phyloP scores from a whole-genome alignment of 2,888 invertebrate genomes.

The Antheraea yamamai region DNA sequence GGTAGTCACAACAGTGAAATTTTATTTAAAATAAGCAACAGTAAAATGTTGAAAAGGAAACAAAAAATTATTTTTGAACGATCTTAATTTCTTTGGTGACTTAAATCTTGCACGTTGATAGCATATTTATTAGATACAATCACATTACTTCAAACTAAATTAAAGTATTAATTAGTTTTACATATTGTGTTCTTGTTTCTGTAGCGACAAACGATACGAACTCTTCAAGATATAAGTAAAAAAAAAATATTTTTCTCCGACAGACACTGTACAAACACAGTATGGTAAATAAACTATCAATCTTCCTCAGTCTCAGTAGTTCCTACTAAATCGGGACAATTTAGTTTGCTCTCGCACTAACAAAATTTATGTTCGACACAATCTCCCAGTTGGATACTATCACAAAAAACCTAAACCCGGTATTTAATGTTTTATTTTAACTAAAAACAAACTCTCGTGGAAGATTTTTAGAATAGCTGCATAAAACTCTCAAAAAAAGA shows the following conservation, averaged over 20 bases:
- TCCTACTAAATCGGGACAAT: slow-evolving; percentile 40
- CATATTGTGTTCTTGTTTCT: neutral
- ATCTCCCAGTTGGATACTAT: slow-evolving; percentile 30
- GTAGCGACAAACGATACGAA: neutral
- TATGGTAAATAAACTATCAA: slow-evolving; percentile 32
- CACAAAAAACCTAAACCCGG: neutral
- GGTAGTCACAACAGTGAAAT: neutral
- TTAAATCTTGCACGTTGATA: neutral
- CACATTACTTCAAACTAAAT: neutral
- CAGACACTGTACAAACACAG: slow-evolving; percentile 15
- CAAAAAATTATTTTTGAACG: neutral
- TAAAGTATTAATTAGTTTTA: neutral
- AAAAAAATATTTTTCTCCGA: slow-evolving; percentile 13
- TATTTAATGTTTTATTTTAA: neutral
- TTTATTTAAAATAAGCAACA: neutral
- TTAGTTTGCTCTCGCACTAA: slow-evolving; percentile 38
- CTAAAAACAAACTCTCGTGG: neutral
- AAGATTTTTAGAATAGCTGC: neutral
- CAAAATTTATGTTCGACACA: slow-evolving; percentile 48
- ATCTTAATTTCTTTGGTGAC: neutral
- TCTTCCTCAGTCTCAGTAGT: slow-evolving; percentile 36
- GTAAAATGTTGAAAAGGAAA: neutral
- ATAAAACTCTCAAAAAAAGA: neutral
- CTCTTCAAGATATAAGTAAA: neutral
- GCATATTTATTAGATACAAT: neutral